phyloP scores from a whole-genome alignment of 2,797 vertebrate genomes.

The Cryptoblepharus egeriae region DNA sequence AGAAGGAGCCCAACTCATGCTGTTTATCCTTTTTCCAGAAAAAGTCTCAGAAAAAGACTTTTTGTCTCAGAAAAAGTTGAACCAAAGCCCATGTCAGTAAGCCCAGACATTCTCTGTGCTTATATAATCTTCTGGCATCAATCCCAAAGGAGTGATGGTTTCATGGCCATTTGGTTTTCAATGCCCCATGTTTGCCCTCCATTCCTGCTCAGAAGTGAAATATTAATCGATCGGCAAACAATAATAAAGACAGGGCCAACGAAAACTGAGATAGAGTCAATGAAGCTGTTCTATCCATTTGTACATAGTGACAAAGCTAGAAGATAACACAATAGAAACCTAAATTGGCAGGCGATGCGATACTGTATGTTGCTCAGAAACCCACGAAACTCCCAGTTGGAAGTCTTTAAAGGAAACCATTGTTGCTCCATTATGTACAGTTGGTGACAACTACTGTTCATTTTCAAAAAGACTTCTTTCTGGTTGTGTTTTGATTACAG shows the following conservation, averaged over 20 bases:
- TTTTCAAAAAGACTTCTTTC: not conserved
- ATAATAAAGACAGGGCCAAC: slow-evolving; percentile 52
- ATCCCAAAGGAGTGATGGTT: slow-evolving; percentile 28
- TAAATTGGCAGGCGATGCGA: slow-evolving; percentile 26
- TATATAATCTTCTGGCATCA: slow-evolving; percentile 36
- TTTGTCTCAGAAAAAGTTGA: slow-evolving; percentile 23
- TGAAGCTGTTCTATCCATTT: slow-evolving; percentile 56
- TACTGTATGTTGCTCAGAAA: slow-evolving; percentile 59
- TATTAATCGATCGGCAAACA: slow-evolving; percentile 71
- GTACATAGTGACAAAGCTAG: slow-evolving; percentile 37
- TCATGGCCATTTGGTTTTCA: slow-evolving; percentile 54
- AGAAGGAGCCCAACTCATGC: not conserved
- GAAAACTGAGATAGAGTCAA: slow-evolving; percentile 57
- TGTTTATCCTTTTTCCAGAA: not conserved
- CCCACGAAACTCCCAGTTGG: slow-evolving; percentile 16
- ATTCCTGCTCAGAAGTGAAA: slow-evolving; percentile 66
- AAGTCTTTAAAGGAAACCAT: slow-evolving; percentile 37
- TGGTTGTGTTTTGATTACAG: not conserved
- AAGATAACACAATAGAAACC: slow-evolving; percentile 21
- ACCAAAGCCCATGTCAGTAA: slow-evolving; percentile 22
- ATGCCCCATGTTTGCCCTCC: slow-evolving; percentile 48
- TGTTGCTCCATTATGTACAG: not conserved
- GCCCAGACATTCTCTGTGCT: slow-evolving; percentile 26
- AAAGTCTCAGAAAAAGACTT: no score
- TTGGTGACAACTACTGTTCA: not conserved